A percentile compares a stretch with the other conserved stretches of the same genome.
Conservation (phyloP, 2,888 invertebrate species). For the Meganola albula region DNA sequence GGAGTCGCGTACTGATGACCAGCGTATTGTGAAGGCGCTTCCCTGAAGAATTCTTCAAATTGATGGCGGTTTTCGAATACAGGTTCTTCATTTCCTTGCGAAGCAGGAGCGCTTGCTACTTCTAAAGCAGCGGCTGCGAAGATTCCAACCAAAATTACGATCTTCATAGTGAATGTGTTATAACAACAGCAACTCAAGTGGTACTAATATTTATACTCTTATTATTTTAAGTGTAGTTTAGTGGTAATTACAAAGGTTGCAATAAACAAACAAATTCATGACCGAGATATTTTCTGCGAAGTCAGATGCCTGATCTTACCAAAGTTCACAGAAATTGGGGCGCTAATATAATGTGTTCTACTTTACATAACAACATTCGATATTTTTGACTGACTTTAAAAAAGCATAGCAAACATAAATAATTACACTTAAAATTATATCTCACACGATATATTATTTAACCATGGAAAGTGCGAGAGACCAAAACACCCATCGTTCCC, state of each 20-base stretch:
- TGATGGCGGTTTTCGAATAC: constrained; percentile 19
- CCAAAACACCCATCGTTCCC: too few species aligned
- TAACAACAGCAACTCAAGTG: constrained; percentile 28
- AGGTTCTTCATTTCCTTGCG: constrained; percentile 21
- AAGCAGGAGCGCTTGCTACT: constrained; percentile 32
- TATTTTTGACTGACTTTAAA: too few species aligned
- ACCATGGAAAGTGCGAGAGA: too few species aligned
- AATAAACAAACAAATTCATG: constrained; percentile 36
- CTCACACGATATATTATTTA: too few species aligned
- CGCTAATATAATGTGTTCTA: constrained; percentile 2
- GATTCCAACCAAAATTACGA: constrained; percentile 33
- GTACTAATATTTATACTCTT: constrained; percentile 55
- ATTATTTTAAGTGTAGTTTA: constrained; percentile 34
- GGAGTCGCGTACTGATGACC: constrained; percentile 35
- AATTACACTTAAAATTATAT: too few species aligned
- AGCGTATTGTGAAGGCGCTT: constrained; percentile 40
- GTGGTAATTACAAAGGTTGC: constrained; percentile 40
- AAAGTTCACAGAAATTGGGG: constrained; percentile 9
- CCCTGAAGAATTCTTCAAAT: constrained; percentile 30
- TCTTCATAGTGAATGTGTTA: constrained; percentile 48
- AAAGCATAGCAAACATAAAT: too few species aligned
- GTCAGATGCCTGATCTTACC: constrained; percentile 21
- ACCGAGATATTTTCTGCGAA: constrained; percentile 46
- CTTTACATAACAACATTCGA: too few species aligned
- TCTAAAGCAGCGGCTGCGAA: constrained; percentile 28